Evolutionary conservation across 2,797 vertebrate genomes (phyloP).

Genomic region (Okamejei kenojei): DNA sequence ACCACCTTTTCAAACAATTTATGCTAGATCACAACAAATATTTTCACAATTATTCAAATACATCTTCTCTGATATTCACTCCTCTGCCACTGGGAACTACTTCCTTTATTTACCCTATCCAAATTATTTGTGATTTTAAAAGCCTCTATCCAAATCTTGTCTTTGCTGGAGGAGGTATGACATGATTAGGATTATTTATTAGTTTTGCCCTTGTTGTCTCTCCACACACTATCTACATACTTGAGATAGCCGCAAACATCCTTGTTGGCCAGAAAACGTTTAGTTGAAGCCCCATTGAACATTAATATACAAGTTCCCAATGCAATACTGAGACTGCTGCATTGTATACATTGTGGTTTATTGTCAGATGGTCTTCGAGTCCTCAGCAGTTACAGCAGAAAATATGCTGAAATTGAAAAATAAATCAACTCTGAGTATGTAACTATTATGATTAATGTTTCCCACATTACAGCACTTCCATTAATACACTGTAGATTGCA

Average conservation of each 20-base stretch:
- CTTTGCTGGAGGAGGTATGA: background rate
- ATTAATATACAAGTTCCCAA: background rate
- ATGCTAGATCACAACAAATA: background rate
- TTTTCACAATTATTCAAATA: background rate
- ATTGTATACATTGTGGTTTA: background rate
- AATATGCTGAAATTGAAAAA: background rate
- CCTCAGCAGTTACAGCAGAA: background rate
- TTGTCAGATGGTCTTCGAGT: background rate
- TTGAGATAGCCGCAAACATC: background rate
- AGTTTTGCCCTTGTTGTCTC: background rate
- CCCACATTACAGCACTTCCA: background rate
- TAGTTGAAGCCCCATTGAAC: background rate
- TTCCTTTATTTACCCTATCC: background rate
- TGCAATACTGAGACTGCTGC: background rate
- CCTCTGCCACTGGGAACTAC: background rate
- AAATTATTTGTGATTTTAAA: background rate
- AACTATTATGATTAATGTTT: background rate
- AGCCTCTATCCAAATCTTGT: background rate
- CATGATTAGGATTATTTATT: background rate
- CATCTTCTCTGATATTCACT: background rate
- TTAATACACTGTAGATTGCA: too few species aligned
- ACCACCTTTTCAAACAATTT: background rate
- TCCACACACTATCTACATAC: background rate
- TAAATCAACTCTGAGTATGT: background rate
- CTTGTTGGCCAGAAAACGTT: background rate